Percentiles rank a stretch among this genome's conserved stretches.
phyloP scores from a whole-genome alignment of 2,113 vertebrate species.

The Apaloderma vittatum region DNA sequence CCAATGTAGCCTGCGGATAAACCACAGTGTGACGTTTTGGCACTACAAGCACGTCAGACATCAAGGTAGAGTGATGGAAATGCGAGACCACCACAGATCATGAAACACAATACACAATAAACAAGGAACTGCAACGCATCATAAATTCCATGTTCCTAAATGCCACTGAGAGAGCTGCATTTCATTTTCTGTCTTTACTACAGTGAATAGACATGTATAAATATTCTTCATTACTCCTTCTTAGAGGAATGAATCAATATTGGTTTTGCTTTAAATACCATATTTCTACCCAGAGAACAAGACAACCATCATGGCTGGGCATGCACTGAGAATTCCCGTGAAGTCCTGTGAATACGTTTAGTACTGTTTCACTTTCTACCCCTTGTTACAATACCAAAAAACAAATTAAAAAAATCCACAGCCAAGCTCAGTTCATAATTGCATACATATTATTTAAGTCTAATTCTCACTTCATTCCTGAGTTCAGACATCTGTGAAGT shows the following conservation, averaged over 20 bases:
- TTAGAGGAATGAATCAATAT: neutral
- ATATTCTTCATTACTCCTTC: neutral
- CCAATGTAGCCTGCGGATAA: neutral
- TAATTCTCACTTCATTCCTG: slow-evolving; percentile 14
- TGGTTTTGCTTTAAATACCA: neutral
- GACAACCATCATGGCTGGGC: neutral
- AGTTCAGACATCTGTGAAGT: neutral
- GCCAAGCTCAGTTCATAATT: neutral
- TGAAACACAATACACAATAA: neutral
- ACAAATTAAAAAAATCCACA: neutral
- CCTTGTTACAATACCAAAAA: neutral
- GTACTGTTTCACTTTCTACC: neutral
- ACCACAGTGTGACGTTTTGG: neutral
- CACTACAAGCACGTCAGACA: neutral
- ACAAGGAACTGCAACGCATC: neutral
- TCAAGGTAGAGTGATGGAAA: slow-evolving; percentile 1
- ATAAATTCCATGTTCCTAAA: slow-evolving; percentile 23
- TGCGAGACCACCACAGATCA: neutral
- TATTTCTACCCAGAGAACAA: neutral
- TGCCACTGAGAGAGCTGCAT: neutral
- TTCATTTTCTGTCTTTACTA: slow-evolving; percentile 4
- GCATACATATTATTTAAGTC: neutral
- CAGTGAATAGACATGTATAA: neutral
- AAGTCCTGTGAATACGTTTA: neutral
- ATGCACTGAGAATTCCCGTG: neutral